Evolutionary conservation across 2,113 vertebrate species (phyloP).

Genomic region (Aegithalos caudatus): DNA sequence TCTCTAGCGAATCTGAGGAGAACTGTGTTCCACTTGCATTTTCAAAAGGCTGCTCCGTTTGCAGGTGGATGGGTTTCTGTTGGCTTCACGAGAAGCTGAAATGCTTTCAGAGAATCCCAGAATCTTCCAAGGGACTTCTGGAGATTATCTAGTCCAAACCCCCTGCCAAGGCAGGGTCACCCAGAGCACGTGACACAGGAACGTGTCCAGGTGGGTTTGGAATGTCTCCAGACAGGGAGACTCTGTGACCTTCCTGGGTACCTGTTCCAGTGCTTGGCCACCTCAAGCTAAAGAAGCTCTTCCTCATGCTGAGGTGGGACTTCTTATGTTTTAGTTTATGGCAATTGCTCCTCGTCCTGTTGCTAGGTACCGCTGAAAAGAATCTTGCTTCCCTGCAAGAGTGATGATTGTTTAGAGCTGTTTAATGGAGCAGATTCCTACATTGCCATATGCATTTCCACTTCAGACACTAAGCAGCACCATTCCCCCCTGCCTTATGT

Average conservation of each 20-base stretch:
- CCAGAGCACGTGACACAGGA: background rate
- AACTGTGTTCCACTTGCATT: rapidly evolving
- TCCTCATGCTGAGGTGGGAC: background rate
- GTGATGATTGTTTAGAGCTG: background rate
- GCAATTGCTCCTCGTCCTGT: background rate
- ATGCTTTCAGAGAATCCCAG: background rate
- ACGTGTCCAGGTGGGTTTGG: background rate
- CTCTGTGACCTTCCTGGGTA: background rate
- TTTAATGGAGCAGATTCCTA: background rate
- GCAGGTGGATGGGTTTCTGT: background rate
- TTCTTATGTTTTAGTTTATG: background rate
- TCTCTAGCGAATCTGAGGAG: background rate
- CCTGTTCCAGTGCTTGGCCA: background rate
- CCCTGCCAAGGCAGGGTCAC: background rate
- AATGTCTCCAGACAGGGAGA: background rate
- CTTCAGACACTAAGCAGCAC: background rate
- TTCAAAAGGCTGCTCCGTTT: background rate
- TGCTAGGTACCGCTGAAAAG: background rate
- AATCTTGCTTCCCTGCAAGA: background rate
- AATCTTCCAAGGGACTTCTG: background rate
- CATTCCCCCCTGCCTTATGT: background rate
- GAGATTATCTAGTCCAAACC: background rate
- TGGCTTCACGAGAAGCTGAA: background rate
- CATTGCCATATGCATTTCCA: rapidly evolving
- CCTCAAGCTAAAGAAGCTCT: background rate